Evolutionary conservation across 2,113 vertebrate species (phyloP), one percentile per base, ranked within the genome.

Genomic region (Sebastes schlegelii): DNA sequence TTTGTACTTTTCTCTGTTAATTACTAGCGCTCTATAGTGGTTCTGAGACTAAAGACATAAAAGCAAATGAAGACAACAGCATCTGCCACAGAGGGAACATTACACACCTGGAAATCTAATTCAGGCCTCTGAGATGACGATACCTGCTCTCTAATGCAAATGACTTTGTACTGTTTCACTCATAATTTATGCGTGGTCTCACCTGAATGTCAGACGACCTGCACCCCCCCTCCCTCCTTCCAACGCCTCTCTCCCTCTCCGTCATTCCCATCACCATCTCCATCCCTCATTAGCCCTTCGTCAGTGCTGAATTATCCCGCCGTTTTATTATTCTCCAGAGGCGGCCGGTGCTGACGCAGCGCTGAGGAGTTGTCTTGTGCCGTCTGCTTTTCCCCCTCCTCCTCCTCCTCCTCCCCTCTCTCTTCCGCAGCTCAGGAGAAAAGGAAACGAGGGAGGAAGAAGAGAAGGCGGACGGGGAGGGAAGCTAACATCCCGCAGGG

Each of bases 301-400:
- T 89, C 86, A 83, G 78, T 54, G 85, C 84, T 71, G 90, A 90
- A 90, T 92, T 86, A 92, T 91, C 83, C 86, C 54, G 13, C 72
- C 51, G 54, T 78, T 91, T 85, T 88, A 84, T 90, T 88, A 80
- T 74, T 69, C 89, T 88, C 90, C 84, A 2, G 83, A 86, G 89
- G 83, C 1, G 14, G 67, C 65, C 8, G 19, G 70, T 89, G 92
- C 91, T 92, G 90, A 91, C 21, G 68, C 87, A 92, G 90, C 86
- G 14, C 77, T 82, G 51, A 72, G 58, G 23, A 77, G 67, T 79
- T 78, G 85, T 87, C 78, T 79, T 83, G 70, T 48, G 19, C 82
- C 42, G 73, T 84, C 85, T 89, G 83, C 52, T 19, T 40, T 11
- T 12, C 12, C 5, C 7, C 16, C 21, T 12, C 6, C 2, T 4